Conservation (phyloP, 2,888 invertebrate genomes). For the Glaucopsyche alexis region DNA sequence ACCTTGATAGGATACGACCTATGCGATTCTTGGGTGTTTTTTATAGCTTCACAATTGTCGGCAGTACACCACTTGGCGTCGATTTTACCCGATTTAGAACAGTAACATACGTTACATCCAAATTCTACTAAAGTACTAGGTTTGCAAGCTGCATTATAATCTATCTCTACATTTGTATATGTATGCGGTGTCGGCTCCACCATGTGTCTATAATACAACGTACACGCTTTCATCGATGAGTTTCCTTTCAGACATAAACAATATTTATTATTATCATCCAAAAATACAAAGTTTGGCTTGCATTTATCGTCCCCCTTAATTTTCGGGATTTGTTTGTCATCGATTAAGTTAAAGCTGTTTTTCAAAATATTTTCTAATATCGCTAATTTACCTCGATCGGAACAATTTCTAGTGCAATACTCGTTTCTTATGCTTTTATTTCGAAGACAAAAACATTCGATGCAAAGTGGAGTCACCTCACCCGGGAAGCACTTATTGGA, state of each 20-base stretch:
- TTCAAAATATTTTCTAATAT: constrained; percentile 56
- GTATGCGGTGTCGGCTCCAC: constrained; percentile 32
- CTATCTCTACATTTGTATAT: constrained; percentile 41
- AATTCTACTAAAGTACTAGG: constrained; percentile 64
- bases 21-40: constrained; percentile 47
- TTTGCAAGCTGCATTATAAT: constrained; percentile 53
- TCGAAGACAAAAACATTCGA: constrained; percentile 61
- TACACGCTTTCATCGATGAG: constrained; percentile 53
- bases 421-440: constrained; percentile 49
- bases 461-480: constrained; percentile 60
- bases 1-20: constrained; percentile 35
- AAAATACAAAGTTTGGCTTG: constrained; percentile 54
- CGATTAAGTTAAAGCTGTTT: constrained; percentile 48
- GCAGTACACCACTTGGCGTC: constrained; percentile 70
- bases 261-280: constrained; percentile 53
- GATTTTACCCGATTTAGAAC: constrained; percentile 59
- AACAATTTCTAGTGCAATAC: constrained; percentile 61
- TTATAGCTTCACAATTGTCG: constrained; percentile 64
- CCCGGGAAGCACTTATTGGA: constrained; percentile 53
- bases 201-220: constrained; percentile 42
- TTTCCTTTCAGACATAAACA: constrained; percentile 60
- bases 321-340: constrained; percentile 47
- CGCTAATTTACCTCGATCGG: constrained; percentile 53
- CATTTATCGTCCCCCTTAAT: constrained; percentile 46
- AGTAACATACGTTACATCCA: constrained; percentile 71